Percentiles rank a stretch among this genome's conserved stretches.
Evolutionary conservation across 2,797 vertebrate species (phyloP).

Genomic region (Helarctos malayanus): DNA sequence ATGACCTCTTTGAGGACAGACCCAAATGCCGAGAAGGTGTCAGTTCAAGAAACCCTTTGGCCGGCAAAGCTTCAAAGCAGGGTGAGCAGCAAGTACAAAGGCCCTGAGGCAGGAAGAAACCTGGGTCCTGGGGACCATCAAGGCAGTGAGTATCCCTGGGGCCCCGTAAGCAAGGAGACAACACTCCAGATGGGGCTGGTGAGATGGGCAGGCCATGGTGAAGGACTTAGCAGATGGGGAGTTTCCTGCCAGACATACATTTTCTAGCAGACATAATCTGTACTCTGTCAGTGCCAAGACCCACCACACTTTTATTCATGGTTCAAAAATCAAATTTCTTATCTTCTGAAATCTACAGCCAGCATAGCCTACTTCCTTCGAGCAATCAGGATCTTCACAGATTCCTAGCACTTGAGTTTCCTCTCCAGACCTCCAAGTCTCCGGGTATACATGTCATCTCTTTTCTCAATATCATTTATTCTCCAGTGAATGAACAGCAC

Average conservation of each 20-base stretch:
- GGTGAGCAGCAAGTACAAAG: background rate
- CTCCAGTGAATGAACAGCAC: background rate
- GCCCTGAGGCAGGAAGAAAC: background rate
- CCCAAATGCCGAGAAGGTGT: background rate
- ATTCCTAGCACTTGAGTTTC: background rate
- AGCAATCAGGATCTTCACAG: background rate
- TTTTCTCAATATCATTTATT: background rate
- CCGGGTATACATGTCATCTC: background rate
- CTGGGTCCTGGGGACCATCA: background rate
- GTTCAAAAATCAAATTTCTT: constrained; percentile 15
- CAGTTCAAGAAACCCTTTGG: background rate
- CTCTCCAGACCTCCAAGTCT: constrained; percentile 3
- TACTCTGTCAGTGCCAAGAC: background rate
- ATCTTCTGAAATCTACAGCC: background rate
- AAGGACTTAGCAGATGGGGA: background rate
- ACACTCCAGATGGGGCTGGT: background rate
- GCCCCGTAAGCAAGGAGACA: background rate
- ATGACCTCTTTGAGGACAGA: background rate
- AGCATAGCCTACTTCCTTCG: background rate
- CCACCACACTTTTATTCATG: background rate
- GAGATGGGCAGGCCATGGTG: background rate
- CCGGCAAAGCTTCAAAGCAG: background rate
- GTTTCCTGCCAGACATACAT: background rate
- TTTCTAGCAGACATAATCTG: constrained; percentile 9
- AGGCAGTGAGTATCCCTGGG: background rate